Conservation (phyloP, 2,888 invertebrate species). For the Acanthopleura granulata region DNA sequence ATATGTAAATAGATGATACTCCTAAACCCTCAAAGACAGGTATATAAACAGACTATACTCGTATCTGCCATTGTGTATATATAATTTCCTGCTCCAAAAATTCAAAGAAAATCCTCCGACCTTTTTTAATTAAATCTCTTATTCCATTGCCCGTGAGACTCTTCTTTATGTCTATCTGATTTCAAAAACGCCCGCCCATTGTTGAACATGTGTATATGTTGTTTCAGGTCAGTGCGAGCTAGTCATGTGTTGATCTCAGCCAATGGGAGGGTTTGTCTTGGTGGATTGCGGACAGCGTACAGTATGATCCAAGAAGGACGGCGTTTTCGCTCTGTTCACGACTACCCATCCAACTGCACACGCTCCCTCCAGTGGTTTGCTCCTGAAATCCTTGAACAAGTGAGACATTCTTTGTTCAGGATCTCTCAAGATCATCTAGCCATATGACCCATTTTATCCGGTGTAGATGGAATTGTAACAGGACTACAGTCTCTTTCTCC, state of each 20-base stretch:
- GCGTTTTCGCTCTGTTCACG: constrained; percentile 79
- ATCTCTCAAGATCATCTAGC: too few relatives aligned
- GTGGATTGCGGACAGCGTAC: constrained; percentile 85
- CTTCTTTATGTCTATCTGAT: not conserved
- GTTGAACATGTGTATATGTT: too few relatives aligned
- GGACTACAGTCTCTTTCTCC: too few relatives aligned
- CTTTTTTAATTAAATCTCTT: not conserved
- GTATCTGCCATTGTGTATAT: too few relatives aligned
- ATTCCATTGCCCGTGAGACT: not conserved
- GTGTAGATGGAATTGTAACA: too few relatives aligned
- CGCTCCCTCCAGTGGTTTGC: constrained; percentile 90
- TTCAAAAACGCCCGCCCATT: not conserved
- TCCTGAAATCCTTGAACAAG: constrained; percentile 91
- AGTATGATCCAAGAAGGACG: constrained; percentile 81
- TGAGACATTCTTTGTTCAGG: constrained; percentile 46
- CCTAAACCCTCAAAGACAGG: too few relatives aligned
- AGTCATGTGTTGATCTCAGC: constrained; percentile 86
- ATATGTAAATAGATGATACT: too few relatives aligned
- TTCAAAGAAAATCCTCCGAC: not conserved
- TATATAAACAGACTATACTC: not conserved
- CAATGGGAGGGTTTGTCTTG: constrained; percentile 80
- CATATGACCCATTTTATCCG: too few relatives aligned
- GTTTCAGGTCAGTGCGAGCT: constrained; percentile 82
- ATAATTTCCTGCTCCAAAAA: not conserved
- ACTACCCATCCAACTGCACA: constrained; percentile 80